These are phyloP conservation scores for Yponomeuta cagnagella DNA, from an alignment of 2,888 invertebrate genomes.

Conservation along the genomic window DNA sequence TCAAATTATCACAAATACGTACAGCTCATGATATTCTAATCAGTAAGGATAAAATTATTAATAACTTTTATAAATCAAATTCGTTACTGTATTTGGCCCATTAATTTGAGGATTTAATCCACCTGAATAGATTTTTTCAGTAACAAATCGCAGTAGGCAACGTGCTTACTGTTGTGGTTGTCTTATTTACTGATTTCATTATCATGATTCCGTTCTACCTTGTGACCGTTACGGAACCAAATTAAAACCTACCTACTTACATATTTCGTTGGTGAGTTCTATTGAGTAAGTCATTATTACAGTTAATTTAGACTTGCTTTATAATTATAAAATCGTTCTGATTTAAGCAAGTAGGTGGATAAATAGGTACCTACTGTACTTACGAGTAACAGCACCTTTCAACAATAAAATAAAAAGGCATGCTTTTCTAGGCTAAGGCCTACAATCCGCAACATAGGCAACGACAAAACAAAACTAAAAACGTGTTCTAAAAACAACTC, in stretches of 20 bases:
- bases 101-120: too few species aligned
- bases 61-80: too few species aligned
- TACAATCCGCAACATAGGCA: not conserved
- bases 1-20: too few species aligned
- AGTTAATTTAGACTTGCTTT: not conserved
- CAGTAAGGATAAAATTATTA: too few species aligned
- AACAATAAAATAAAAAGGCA: not conserved
- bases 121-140: too few species aligned
- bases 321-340: not conserved
- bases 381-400: not conserved
- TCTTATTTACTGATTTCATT: not conserved
- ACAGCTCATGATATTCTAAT: too few species aligned
- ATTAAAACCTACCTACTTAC: not conserved
- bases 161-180: not conserved
- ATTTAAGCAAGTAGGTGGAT: not conserved
- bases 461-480: not conserved
- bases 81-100: too few species aligned
- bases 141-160: too few species aligned
- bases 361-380: not conserved
- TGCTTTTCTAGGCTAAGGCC: not conserved
- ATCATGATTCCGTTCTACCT: not conserved
- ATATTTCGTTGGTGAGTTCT: not conserved
- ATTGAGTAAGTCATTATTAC: not conserved
- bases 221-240: not conserved
- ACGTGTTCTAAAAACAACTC: constrained; percentile 34